phyloP scores from a whole-genome alignment of 2,113 vertebrate genomes.

The Kryptolebias marmoratus region DNA sequence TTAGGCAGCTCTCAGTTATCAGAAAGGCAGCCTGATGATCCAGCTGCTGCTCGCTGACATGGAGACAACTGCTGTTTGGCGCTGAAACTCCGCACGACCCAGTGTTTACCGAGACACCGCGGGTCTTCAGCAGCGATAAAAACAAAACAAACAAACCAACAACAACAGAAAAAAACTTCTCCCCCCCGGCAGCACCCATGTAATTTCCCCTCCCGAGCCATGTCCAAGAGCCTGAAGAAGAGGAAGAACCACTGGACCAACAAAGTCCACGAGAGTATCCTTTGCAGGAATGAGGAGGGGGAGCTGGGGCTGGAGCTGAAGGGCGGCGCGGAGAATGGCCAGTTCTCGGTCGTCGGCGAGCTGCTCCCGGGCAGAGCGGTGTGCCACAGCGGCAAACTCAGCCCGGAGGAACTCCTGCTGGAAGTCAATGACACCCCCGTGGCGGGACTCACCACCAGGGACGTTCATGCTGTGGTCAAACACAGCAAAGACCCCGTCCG shows the following conservation, averaged over 20 bases:
- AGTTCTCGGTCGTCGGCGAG: conserved; percentile 92
- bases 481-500: conserved; percentile 96
- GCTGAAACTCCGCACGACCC: conserved; percentile 47
- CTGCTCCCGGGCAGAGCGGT: conserved; percentile 85
- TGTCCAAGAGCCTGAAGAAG: conserved; percentile 96
- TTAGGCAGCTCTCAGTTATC: conserved; percentile 67
- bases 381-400: conserved; percentile 86
- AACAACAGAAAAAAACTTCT: conserved; percentile 38
- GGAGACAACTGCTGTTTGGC: conserved; percentile 53
- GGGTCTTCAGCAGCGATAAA: neutral
- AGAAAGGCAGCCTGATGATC: conserved; percentile 61
- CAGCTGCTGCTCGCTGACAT: conserved; percentile 75
- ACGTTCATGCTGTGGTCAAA: conserved; percentile 93
- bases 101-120: conserved; percentile 10
- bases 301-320: conserved; percentile 90
- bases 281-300: conserved; percentile 86
- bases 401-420: conserved; percentile 89
- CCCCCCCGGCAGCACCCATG: conserved; percentile 57
- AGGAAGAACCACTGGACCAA: conserved; percentile 95
- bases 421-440: conserved; percentile 98
- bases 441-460: conserved; percentile 94
- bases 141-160: neutral
- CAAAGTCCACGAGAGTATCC: conserved; percentile 93
- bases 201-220: conserved; percentile 74
- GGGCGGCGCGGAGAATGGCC: conserved; percentile 95